Evolutionary conservation across 35 echinoderm and acorn worm genomes (phyloP).

Genomic region (Nesometra sesokonis): DNA sequence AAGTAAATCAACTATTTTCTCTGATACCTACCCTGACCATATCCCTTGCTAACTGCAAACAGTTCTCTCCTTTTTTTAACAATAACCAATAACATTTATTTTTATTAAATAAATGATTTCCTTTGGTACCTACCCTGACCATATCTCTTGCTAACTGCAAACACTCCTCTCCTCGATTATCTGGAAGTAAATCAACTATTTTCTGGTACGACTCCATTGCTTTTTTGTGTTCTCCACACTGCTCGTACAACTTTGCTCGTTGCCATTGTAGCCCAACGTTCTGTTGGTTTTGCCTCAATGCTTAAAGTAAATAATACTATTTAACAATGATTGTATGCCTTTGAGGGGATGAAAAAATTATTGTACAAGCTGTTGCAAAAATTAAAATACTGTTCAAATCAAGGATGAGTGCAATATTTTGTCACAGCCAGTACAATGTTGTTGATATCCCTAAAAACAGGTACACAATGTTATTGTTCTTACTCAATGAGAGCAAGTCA

Average conservation of each 20-base stretch:
- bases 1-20: slow-evolving; percentile 46
- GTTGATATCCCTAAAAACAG: too few relatives aligned
- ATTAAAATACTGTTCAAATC: too few relatives aligned
- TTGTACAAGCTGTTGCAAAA: too few relatives aligned
- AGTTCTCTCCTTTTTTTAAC: slow-evolving; percentile 28
- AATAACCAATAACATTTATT: too few relatives aligned
- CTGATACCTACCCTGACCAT: slow-evolving; percentile 60
- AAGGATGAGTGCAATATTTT: too few relatives aligned
- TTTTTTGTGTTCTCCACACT: slow-evolving; percentile 51
- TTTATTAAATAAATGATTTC: too few relatives aligned
- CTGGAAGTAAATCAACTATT: slow-evolving; percentile 50
- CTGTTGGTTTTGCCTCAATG: neutral
- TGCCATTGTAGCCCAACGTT: slow-evolving; percentile 30
- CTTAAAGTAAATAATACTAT: neutral
- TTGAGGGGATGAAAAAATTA: too few relatives aligned
- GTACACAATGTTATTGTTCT: too few relatives aligned
- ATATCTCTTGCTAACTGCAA: slow-evolving; percentile 72
- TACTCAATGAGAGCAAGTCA: too few relatives aligned
- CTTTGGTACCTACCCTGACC: slow-evolving; percentile 53
- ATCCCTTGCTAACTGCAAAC: slow-evolving; percentile 64
- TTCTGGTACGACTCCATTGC: slow-evolving; percentile 58
- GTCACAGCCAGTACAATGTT: too few relatives aligned
- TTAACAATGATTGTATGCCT: too few relatives aligned
- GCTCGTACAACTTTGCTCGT: slow-evolving; percentile 44
- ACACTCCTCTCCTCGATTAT: slow-evolving; percentile 35